Percentiles rank a stretch among this genome's conserved stretches.
These are phyloP conservation scores for Turdus rufiventris DNA, from an alignment of 2,113 vertebrate genomes.

Conservation along the genomic window DNA sequence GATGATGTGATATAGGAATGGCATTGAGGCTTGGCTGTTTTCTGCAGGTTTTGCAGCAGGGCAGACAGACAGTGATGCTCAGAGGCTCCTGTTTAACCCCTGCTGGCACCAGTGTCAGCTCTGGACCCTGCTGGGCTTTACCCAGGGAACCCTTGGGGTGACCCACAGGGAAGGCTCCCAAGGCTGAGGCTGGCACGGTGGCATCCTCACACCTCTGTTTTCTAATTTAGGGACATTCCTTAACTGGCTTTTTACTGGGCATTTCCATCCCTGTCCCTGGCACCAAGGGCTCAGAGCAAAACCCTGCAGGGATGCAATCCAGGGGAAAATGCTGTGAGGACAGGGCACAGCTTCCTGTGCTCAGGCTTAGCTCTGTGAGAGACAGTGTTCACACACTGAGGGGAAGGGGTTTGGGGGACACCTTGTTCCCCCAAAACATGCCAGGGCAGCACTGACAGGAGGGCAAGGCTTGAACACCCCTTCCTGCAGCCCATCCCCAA, in stretches of 20 bases:
- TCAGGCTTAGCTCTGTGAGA: not conserved
- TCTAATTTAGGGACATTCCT: not conserved
- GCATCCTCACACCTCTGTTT: not conserved
- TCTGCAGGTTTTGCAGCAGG: not conserved
- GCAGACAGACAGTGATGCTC: not conserved
- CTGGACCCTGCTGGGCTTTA: not conserved
- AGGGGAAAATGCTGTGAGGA: not conserved
- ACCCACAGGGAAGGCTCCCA: not conserved
- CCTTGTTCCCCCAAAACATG: not conserved
- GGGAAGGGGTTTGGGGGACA: not conserved
- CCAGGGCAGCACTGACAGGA: not conserved
- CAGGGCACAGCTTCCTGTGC: fast-evolving
- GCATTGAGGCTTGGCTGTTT: not conserved
- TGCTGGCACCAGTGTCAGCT: not conserved
- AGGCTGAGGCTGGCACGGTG: not conserved
- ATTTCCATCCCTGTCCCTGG: not conserved
- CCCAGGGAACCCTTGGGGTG: not conserved
- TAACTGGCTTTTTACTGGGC: not conserved
- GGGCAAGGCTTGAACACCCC: not conserved
- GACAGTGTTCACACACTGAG: not conserved
- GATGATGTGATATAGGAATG: not conserved
- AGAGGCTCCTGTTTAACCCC: not conserved
- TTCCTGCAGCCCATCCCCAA: not conserved
- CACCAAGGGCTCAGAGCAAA: not conserved
- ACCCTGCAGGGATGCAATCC: not conserved